phyloP scores from a whole-genome alignment of 2,797 vertebrate species.

The Microtus californicus region DNA sequence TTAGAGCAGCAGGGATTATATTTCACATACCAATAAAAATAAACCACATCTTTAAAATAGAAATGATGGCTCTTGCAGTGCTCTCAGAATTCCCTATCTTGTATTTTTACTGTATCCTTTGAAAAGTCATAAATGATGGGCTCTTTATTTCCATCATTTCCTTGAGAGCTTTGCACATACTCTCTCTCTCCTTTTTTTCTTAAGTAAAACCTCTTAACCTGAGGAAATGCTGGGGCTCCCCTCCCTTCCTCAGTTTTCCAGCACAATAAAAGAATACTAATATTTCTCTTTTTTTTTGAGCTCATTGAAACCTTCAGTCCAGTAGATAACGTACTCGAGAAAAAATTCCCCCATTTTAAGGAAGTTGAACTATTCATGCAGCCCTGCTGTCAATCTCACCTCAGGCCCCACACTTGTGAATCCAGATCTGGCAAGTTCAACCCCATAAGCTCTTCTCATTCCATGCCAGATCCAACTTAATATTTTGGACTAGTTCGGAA shows the following conservation, averaged over 20 bases:
- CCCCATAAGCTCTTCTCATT: neutral
- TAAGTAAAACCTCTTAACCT: conserved; percentile 14
- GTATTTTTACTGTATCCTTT: neutral
- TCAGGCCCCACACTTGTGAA: neutral
- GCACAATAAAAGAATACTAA: neutral
- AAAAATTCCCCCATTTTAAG: fast-evolving
- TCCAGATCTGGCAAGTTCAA: neutral
- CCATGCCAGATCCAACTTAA: neutral
- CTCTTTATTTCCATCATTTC: neutral
- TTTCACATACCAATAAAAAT: conserved; percentile 52
- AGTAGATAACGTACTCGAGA: neutral
- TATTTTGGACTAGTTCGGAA: neutral
- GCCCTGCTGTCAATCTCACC: fast-evolving
- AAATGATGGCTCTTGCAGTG: neutral
- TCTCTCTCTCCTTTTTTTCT: neutral
- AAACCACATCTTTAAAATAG: conserved; percentile 39
- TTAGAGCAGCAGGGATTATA: neutral
- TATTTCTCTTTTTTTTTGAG: neutral
- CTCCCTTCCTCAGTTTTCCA: neutral
- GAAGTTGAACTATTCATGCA: neutral
- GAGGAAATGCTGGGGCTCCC: neutral
- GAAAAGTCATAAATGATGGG: neutral
- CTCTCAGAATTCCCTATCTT: neutral
- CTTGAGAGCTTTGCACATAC: neutral
- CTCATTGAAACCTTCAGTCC: neutral